Base-by-base conservation (phyloP, 2,888 invertebrate species). In the Drosophila mettleri region DNA sequence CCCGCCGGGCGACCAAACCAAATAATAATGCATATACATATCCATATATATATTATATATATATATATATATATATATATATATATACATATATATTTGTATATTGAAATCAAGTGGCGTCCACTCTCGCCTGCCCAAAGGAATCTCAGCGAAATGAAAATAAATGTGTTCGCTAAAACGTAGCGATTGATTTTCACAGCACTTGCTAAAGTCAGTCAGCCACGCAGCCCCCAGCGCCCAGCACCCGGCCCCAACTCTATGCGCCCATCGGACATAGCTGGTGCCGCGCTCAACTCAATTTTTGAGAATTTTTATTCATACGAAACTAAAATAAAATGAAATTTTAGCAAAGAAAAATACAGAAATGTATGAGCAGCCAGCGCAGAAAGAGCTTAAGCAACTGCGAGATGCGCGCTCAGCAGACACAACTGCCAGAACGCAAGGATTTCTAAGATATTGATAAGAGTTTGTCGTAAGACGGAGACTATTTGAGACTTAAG, bases 181-280 rank as follows among this genome's bases (percentile, higher is more conserved):
- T 87, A 80, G 78, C 91, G 92, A 91, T 91, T 91, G 91, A 92
- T 91, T 92, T 90, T 88, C 71, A 59, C 70, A 74, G 46, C 49
- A 75, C 61, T 60, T 36, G 27, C 51, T 29, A 27, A 22, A 38
- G 45, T 16, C 33, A 38, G 45, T 16, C 24, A 9, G 4, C 52
- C 24, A 4, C 60, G 39, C 22, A 6, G 16, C 22, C 60, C 38
- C 27, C 6, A 20, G 12, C 16, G 29, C 8, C 16, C 9, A 24
- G 12, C 16, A 8, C 2, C 8, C 31, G 5, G 2, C 55, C 18
- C 8, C 62, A 48, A 29, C 2, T 10, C 9, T 14, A 39, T 20
- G 6, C 31, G 8, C 14, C 22, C 14, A 22, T 12, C 27, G 10
- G 3, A 12, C 18, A 9, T 6, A 2, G 27, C 1, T 20, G 14